A percentile compares a stretch with the other conserved stretches of the same genome.
Evolutionary conservation across 2,888 invertebrate genomes (phyloP).

Genomic region (Amphipyra tragopoginis): DNA sequence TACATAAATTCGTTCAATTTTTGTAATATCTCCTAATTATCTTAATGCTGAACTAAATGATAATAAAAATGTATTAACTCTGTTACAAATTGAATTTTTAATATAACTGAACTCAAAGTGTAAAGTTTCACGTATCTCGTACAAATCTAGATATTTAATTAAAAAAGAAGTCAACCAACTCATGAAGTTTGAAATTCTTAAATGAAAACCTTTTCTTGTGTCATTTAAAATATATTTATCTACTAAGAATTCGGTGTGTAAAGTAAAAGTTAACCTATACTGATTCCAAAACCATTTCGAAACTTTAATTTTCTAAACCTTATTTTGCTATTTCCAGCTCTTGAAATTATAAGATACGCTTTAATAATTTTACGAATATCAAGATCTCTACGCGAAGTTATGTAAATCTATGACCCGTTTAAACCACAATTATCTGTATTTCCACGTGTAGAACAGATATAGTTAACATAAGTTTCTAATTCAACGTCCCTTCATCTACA

Average conservation of each 20-base stretch:
- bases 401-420: too few relatives aligned
- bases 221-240: neutral
- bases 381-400: too few relatives aligned
- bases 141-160: slow-evolving; percentile 29
- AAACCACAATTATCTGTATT: too few relatives aligned
- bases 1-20: slow-evolving; percentile 29
- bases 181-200: slow-evolving; percentile 6
- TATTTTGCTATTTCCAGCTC: too few relatives aligned
- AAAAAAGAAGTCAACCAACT: slow-evolving; percentile 26
- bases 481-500: too few relatives aligned
- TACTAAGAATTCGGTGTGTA: slow-evolving; percentile 3
- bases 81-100: slow-evolving; percentile 35
- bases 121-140: slow-evolving; percentile 28
- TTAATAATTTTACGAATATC: too few relatives aligned
- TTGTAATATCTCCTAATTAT: slow-evolving; percentile 32
- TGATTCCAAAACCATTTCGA: too few relatives aligned
- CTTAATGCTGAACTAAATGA: slow-evolving; percentile 42
- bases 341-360: too few relatives aligned
- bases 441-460: too few relatives aligned
- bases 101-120: slow-evolving; percentile 18
- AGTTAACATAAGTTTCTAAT: too few relatives aligned
- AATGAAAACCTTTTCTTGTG: slow-evolving; percentile 7
- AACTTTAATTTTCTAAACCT: too few relatives aligned
- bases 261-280: too few relatives aligned
- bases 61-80: slow-evolving; percentile 39